Evolutionary conservation across 2,888 invertebrate genomes (phyloP).

Genomic region (Bugulina stolonifera): DNA sequence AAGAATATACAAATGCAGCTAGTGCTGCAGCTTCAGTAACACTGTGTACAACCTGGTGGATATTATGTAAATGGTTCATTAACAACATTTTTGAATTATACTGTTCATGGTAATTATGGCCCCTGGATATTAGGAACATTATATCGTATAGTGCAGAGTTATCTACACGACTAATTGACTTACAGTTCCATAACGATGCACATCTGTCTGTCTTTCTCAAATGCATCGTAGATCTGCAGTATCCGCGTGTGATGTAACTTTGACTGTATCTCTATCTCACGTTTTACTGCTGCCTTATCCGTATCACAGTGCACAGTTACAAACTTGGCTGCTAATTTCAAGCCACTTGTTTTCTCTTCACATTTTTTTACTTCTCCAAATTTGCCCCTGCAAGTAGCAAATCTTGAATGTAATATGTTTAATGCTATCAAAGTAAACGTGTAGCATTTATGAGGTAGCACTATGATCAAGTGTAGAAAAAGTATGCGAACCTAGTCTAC

Average conservation of each 20-base stretch:
- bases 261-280: conserved; percentile 95
- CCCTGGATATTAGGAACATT: neutral
- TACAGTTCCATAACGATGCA: conserved; percentile 96
- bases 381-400: conserved; percentile 78
- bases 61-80: too few relatives aligned
- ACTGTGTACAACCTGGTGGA: too few relatives aligned
- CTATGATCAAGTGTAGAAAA: too few relatives aligned
- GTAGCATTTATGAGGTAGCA: too few relatives aligned
- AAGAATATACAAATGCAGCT: too few relatives aligned
- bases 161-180: conserved; percentile 53
- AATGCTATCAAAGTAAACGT: too few relatives aligned
- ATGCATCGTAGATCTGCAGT: conserved; percentile 94
- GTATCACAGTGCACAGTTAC: conserved; percentile 81
- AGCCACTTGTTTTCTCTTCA: conserved; percentile 71
- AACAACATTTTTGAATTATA: too few relatives aligned
- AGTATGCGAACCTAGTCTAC: too few relatives aligned
- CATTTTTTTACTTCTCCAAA: conserved; percentile 94
- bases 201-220: conserved; percentile 80
- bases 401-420: too few relatives aligned
- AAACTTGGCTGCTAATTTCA: conserved; percentile 85
- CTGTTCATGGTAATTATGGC: too few relatives aligned
- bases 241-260: conserved; percentile 86
- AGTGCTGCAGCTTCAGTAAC: too few relatives aligned
- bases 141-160: neutral
- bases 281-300: conserved; percentile 75